Conservation (phyloP, 2,113 vertebrate genomes). For the Sapajus apella region DNA sequence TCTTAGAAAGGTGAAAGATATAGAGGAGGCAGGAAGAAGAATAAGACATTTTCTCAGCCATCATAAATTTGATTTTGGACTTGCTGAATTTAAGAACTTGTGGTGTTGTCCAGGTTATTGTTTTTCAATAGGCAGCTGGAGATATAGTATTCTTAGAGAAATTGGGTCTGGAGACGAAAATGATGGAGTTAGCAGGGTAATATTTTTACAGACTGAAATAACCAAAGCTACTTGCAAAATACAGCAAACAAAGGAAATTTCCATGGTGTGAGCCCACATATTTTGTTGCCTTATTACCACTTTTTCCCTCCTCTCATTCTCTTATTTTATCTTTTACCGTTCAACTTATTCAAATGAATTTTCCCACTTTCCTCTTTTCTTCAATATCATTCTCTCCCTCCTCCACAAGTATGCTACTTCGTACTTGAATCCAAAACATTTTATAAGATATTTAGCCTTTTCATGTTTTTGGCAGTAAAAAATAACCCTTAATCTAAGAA, state of each 20-base stretch:
- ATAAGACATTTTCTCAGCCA: not conserved
- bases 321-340: not conserved
- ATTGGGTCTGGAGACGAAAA: not conserved
- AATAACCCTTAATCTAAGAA: not conserved
- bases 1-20: not conserved
- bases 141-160: not conserved
- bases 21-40: not conserved
- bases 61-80: not conserved
- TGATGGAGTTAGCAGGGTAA: not conserved
- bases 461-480: not conserved
- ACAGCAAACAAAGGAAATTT: not conserved
- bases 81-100: not conserved
- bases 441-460: not conserved
- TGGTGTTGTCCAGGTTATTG: not conserved
- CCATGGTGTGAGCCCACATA: fast-evolving
- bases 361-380: not conserved
- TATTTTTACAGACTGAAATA: not conserved
- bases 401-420: not conserved
- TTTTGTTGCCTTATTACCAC: not conserved
- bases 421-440: not conserved
- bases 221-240: not conserved
- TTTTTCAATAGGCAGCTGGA: not conserved
- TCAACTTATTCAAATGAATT: not conserved
- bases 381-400: not conserved
- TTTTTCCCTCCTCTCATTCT: not conserved